Evolutionary conservation across 2,888 invertebrate species (phyloP), one percentile per base, ranked within the genome.

Genomic region (Ormia ochracea): DNA sequence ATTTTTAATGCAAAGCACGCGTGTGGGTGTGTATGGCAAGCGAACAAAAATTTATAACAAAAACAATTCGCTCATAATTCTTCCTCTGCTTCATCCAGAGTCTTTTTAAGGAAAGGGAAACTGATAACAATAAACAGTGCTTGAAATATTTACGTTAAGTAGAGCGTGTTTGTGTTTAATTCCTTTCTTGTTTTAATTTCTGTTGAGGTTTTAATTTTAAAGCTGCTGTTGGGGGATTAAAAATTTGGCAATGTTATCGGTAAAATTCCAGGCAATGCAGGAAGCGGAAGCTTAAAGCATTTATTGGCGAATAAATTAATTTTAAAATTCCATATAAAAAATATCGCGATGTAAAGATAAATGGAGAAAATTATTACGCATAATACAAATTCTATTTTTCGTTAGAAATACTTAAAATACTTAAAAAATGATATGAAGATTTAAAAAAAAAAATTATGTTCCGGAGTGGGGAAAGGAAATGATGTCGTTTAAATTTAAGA

Each of bases 31-130:
- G 80, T 72, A 28, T 63, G 54, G 10, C 19, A 12, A 3, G 31
- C 21, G 21, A 23, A 48, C 38, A 7, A 23, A 36, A 19, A 58
- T 28, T 26, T 50, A 28, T 31, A 52, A 7, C 52, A 72, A 52
- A 23, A 38, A 65, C 19, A 73, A 45, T 36, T 23, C 65, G 48
- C 31, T 65, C 48, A 48, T 28, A 41, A 12, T 48, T 56, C 38
- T 48, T 43, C 23, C 56, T 33, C 56, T 43, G 21, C 23, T 41
- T 28, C 33, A 28, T 1, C 17, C 61, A 36, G 26, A 28, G 36
- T 14, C 63, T 69, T 33, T 66, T 65, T 52, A 56, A 72, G 80
- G 76, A 72, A 80, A 80, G 80, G 80, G 80, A 80, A 80, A 80
- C 66, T 76, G 80, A 72, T 76, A 80, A 80, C 43, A 66, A 73